These are phyloP conservation scores for Drosophila histrio DNA, from an alignment of 2,888 invertebrate species.

Conservation along the genomic window DNA sequence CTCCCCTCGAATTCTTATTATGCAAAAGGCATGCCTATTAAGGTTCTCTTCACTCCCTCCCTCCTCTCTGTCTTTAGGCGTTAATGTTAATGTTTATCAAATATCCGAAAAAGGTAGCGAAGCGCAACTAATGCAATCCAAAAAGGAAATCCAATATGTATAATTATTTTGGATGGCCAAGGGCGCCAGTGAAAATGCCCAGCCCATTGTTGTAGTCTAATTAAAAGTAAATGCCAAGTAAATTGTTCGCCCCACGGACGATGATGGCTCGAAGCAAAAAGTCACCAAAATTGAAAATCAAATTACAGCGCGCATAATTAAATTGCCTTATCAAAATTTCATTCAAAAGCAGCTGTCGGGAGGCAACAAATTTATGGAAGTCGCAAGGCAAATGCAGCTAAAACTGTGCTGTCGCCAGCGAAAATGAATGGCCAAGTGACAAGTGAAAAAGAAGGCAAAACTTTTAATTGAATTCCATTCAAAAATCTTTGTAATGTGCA, in stretches of 20 bases:
- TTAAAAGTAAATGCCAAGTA: constrained; percentile 64
- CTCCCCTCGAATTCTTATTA: background rate
- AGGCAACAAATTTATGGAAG: constrained; percentile 42
- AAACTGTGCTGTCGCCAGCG: constrained; percentile 28
- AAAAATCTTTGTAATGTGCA: constrained; percentile 62
- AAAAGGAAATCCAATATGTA: constrained; percentile 49
- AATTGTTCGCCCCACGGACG: constrained; percentile 29
- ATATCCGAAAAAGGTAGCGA: constrained; percentile 11
- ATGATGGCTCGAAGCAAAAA: constrained; percentile 13
- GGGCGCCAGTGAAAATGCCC: constrained; percentile 52
- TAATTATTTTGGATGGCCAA: constrained; percentile 29
- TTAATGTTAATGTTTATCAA: constrained; percentile 1
- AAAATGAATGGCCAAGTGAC: constrained; percentile 4
- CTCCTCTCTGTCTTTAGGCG: too few relatives aligned
- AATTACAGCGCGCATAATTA: constrained; percentile 72
- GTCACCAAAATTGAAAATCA: constrained; percentile 59
- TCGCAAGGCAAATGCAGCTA: constrained; percentile 23
- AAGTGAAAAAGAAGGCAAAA: constrained; percentile 39
- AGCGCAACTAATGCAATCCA: constrained; percentile 42
- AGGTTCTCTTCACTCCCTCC: too few relatives aligned
- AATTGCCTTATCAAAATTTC: constrained; percentile 73
- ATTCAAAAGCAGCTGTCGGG: constrained; percentile 61
- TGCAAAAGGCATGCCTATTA: too few relatives aligned
- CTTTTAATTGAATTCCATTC: constrained; percentile 76
- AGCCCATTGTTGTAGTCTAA: constrained; percentile 68